Evolutionary conservation across 2,113 vertebrate genomes (phyloP), one percentile per base, ranked within the genome.

Genomic region (Myrmecophaga tridactyla): DNA sequence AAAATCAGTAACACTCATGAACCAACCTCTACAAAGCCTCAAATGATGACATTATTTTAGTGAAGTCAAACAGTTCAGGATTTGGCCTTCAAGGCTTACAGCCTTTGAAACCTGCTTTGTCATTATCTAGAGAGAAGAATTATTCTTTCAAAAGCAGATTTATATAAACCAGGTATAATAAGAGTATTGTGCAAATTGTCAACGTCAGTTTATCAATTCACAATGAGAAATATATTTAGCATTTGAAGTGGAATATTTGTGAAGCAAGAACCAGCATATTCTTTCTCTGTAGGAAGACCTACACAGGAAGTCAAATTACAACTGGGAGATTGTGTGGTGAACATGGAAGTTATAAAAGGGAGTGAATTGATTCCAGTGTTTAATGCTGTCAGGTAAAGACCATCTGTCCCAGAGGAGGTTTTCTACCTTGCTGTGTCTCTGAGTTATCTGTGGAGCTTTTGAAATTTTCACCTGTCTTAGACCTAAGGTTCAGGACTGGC

Each of bases 381-480:
- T 76, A 76, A 48, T 76, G 10, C 0, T 29, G 8, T 89, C 46
- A 75, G n/a, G 25, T 21, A 62, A 75, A 82, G 51, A 67, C 73
- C 39, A 31, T 10, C n/a, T 41, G 12, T 31, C 2, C 53, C 21
- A 81, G 6, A 15, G 15, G 53, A 65, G 13, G 20, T 41, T 77
- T 41, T 81, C 29, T 8, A 65, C 1, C 3, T 27, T 72, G 67
- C 29, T 70, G 20, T 34, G 12, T 69, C 29, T 82, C 36, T 41
- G 39, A 56, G 75, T 76, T 76, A 77, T 46, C n/a, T 86, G 21
- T 70, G 12, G 31, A 7, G 0, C n/a, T 70, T 60, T 75, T 0
- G 8, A 60, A 51, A 81, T 85, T 85, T 94, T 93, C 62, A 95
- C 48, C 43, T 31, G 46, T 51, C 48, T 92, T 21, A 83, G 75